These are phyloP conservation scores for Chloropsis hardwickii DNA, from an alignment of 2,113 vertebrate species.

Conservation along the genomic window DNA sequence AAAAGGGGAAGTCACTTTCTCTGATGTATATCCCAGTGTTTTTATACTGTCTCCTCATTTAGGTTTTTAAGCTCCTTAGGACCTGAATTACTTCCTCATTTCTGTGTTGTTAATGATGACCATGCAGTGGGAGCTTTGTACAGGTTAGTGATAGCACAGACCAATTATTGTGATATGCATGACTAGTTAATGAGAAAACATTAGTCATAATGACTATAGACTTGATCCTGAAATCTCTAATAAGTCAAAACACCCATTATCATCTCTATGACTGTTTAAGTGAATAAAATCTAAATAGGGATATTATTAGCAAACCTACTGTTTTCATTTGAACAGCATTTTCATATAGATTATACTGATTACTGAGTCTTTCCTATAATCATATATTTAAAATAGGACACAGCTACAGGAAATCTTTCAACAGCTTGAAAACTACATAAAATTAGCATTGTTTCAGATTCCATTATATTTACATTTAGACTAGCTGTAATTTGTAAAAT, in stretches of 20 bases:
- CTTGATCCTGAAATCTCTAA: background rate
- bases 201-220: slow-evolving; percentile 2
- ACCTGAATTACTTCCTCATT: background rate
- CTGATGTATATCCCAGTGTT: background rate
- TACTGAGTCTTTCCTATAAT: background rate
- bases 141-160: background rate
- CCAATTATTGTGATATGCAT: slow-evolving; percentile 21
- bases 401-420: background rate
- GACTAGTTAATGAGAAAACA: slow-evolving; percentile 17
- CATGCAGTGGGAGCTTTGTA: background rate
- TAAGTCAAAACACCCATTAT: slow-evolving; percentile 24
- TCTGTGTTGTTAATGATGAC: background rate
- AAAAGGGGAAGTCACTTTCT: background rate
- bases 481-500: background rate
- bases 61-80: background rate
- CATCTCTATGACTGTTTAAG: background rate
- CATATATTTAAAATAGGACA: background rate
- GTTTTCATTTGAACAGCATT: slow-evolving; percentile 18
- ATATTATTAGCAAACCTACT: background rate
- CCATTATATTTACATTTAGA: slow-evolving; percentile 26
- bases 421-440: background rate
- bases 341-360: slow-evolving; percentile 5
- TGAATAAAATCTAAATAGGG: background rate
- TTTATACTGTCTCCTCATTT: background rate
- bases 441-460: background rate